Conservation (phyloP, 2,797 vertebrate species). For the Rousettus madagascariensis region DNA sequence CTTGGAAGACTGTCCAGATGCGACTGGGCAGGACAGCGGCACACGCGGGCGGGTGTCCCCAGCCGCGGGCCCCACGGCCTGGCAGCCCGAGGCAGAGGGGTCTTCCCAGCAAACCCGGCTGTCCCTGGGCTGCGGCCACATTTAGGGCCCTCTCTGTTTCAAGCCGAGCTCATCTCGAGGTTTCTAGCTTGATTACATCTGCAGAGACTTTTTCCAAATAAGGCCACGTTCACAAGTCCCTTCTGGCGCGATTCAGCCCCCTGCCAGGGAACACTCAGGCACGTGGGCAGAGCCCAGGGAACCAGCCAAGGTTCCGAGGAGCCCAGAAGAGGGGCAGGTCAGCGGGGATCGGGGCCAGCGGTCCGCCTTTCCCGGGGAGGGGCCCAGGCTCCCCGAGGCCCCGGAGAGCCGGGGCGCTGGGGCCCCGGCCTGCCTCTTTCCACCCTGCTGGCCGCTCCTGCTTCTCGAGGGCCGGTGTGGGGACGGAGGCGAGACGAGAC, state of each 20-base stretch:
- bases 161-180: background rate
- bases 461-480: background rate
- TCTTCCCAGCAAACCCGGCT: background rate
- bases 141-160: background rate
- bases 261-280: background rate
- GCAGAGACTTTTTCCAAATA: background rate
- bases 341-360: background rate
- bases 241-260: too few relatives aligned
- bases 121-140: background rate
- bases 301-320: background rate
- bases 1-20: fast-evolving
- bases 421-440: background rate
- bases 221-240: background rate
- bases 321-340: background rate
- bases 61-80: background rate
- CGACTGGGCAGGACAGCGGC: too few relatives aligned
- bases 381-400: background rate
- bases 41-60: fast-evolving
- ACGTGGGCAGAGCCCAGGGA: background rate
- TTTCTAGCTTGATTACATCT: background rate
- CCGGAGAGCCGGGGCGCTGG: background rate
- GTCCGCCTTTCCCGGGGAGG: background rate
- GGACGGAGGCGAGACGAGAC: background rate
- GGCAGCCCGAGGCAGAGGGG: background rate
- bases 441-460: background rate